Conservation (phyloP, 1,140 invertebrate species). For the Luehdorfia chinensis region DNA sequence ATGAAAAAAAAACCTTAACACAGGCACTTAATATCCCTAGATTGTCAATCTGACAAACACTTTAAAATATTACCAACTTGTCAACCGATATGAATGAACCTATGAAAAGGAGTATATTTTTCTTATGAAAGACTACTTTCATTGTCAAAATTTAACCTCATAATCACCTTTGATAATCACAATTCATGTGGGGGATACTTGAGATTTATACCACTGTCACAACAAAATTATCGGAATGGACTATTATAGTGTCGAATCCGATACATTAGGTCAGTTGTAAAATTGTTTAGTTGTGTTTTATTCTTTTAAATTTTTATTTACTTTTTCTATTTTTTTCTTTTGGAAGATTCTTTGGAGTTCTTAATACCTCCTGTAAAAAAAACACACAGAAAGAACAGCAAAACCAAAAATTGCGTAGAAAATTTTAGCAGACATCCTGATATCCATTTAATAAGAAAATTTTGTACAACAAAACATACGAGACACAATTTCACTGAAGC, state of each 20-base stretch:
- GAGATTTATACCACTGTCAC: not conserved
- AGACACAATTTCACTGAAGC: conserved; percentile 5
- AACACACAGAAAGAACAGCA: conserved; percentile 13
- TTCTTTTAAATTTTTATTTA: conserved; percentile 28
- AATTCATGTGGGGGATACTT: conserved; percentile 13
- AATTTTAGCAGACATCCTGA: conserved; percentile 7
- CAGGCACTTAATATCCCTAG: conserved; percentile 1
- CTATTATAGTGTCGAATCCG: conserved; percentile 23
- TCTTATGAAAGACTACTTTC: conserved; percentile 10
- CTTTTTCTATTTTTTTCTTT: conserved; percentile 29
- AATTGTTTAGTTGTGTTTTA: conserved; percentile 26
- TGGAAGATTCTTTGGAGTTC: conserved; percentile 48
- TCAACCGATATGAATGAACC: conserved; percentile 10
- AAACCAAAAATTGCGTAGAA: conserved; percentile 5
- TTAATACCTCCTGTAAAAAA: conserved; percentile 40
- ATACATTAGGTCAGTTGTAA: conserved; percentile 34
- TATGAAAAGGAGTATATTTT: conserved; percentile 10
- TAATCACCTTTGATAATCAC: too few relatives aligned
- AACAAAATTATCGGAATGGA: conserved; percentile 27
- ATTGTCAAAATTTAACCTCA: conserved; percentile 15
- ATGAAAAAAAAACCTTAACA: not conserved
- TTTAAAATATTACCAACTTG: conserved; percentile 14
- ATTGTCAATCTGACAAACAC: conserved; percentile 7
- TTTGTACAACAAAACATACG: conserved; percentile 4
- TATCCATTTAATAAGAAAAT: conserved; percentile 12